Percentiles rank a stretch among this genome's conserved stretches.
Conservation (phyloP, 2,797 vertebrate species). For the Botia kubotai region DNA sequence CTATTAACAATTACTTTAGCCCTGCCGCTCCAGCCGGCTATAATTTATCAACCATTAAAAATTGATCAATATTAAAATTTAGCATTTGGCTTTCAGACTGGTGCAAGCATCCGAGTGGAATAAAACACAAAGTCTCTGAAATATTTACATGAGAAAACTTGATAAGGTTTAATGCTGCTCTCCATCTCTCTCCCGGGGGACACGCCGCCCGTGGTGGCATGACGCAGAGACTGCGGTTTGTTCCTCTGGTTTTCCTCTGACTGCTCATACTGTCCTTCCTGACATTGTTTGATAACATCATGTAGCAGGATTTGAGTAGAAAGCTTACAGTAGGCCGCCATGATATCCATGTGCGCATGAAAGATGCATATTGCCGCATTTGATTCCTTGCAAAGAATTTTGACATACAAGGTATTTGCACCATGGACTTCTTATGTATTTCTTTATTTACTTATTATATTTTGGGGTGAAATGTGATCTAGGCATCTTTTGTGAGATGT, state of each 20-base stretch:
- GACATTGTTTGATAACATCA: slow-evolving; percentile 12
- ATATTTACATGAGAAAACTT: slow-evolving; percentile 71
- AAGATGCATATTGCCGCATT: slow-evolving; percentile 21
- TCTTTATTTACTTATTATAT: background rate
- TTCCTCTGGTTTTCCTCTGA: slow-evolving; percentile 50
- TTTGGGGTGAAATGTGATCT: background rate
- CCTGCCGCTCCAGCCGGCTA: slow-evolving; percentile 59
- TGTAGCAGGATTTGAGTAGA: slow-evolving; percentile 7
- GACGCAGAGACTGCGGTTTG: slow-evolving; percentile 54
- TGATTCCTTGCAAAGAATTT: background rate
- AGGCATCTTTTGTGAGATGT: too few species aligned
- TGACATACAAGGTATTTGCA: slow-evolving; percentile 1
- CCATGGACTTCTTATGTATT: background rate
- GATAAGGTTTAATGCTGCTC: slow-evolving; percentile 70
- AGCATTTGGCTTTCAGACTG: slow-evolving; percentile 63
- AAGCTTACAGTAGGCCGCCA: background rate
- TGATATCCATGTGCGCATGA: slow-evolving; percentile 11
- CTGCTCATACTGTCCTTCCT: slow-evolving; percentile 20
- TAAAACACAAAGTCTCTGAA: slow-evolving; percentile 67
- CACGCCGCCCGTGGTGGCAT: slow-evolving; percentile 44
- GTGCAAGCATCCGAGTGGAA: slow-evolving; percentile 64
- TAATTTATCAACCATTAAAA: slow-evolving; percentile 71
- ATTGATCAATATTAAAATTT: slow-evolving; percentile 70
- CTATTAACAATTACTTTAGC: slow-evolving; percentile 68
- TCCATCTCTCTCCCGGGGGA: slow-evolving; percentile 61